Conservation (phyloP, 2,797 vertebrate species). For the Distichodus sexfasciatus region DNA sequence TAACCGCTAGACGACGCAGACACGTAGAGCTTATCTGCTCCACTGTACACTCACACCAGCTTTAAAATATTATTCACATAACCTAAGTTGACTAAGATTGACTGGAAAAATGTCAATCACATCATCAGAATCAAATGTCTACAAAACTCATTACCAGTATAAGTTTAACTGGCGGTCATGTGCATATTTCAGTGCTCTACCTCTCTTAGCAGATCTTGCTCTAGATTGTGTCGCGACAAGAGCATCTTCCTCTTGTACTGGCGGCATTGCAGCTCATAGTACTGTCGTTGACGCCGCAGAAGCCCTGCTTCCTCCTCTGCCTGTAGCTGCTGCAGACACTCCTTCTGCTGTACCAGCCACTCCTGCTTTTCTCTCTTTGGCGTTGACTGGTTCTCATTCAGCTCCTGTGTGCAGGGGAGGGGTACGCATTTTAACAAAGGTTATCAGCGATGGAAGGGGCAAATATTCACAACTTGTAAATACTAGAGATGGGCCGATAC, state of each 20-base stretch:
- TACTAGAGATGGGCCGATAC: too few species aligned
- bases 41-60: too few species aligned
- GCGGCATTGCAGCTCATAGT: constrained; percentile 88
- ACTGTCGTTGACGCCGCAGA: constrained; percentile 86
- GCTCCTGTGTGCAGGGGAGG: constrained; percentile 69
- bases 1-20: too few species aligned
- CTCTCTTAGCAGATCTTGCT: constrained; percentile 81
- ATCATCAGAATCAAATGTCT: too few species aligned
- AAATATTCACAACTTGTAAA: background rate
- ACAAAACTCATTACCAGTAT: too few species aligned
- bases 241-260: constrained; percentile 94
- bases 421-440: too few species aligned
- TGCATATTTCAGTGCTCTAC: constrained; percentile 29
- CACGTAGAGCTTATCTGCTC: too few species aligned
- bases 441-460: too few species aligned
- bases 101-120: too few species aligned
- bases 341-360: constrained; percentile 91
- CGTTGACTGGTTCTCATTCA: constrained; percentile 92
- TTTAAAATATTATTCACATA: too few species aligned
- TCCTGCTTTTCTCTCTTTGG: constrained; percentile 92
- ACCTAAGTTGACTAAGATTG: too few species aligned
- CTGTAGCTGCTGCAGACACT: constrained; percentile 89
- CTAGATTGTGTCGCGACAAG: constrained; percentile 85
- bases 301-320: constrained; percentile 87
- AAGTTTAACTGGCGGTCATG: too few species aligned